A percentile compares a stretch with the other conserved stretches of the same genome.
Conservation (phyloP, 2,113 vertebrate genomes). For the Oreotrochilus melanogaster region DNA sequence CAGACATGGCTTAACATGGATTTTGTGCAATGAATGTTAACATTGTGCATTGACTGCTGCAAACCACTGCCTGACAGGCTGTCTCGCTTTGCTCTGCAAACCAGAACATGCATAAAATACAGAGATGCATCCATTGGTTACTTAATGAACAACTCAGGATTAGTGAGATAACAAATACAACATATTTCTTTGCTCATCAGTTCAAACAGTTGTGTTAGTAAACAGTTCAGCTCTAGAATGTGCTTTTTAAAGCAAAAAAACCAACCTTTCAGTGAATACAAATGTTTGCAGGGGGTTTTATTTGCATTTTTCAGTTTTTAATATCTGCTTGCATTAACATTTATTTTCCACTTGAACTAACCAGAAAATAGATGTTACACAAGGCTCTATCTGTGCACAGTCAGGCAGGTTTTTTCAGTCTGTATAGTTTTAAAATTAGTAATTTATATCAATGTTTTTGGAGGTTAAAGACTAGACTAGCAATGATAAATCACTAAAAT, state of each 20-base stretch:
- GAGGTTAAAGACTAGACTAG: background rate
- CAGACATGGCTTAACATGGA: background rate
- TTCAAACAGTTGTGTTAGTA: background rate
- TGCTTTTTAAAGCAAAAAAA: background rate
- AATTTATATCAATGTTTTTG: background rate
- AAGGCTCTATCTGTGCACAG: background rate
- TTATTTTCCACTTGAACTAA: background rate
- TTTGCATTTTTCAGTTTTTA: background rate
- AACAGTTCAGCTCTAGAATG: background rate
- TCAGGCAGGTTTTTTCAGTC: background rate
- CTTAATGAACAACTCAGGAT: background rate
- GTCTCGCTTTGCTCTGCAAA: background rate
- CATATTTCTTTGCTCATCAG: background rate
- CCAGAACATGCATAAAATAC: fast-evolving
- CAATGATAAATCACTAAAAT: background rate
- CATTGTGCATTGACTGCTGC: background rate
- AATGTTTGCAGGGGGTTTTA: background rate
- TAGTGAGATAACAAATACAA: background rate
- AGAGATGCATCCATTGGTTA: background rate
- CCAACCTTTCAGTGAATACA: background rate
- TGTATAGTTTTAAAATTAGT: background rate
- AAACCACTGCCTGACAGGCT: background rate
- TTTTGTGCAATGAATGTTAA: background rate
- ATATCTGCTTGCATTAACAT: background rate
- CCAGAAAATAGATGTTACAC: background rate